A percentile compares a stretch with the other conserved stretches of the same genome.
These are phyloP conservation scores for Coenonympha glycerion DNA, from an alignment of 2,888 invertebrate species.

Conservation along the genomic window DNA sequence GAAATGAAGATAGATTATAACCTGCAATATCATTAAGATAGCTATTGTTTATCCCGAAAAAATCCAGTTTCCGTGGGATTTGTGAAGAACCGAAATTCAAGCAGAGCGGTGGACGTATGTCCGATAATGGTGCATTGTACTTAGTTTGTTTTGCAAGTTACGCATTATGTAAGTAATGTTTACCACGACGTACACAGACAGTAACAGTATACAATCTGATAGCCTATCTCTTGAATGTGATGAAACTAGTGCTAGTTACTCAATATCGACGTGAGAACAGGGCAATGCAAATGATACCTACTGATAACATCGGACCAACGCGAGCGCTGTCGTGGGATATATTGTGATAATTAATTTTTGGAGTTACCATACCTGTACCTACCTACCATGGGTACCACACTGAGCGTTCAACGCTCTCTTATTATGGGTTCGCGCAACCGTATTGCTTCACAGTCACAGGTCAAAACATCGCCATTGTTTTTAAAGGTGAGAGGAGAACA, in stretches of 20 bases:
- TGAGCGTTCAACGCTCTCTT: neutral
- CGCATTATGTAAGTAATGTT: too few relatives aligned
- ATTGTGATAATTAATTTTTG: constrained; percentile 4
- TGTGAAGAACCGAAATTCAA: too few relatives aligned
- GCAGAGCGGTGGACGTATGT: too few relatives aligned
- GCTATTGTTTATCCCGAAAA: too few relatives aligned
- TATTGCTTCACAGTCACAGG: constrained; percentile 1
- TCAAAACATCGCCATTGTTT: constrained; percentile 5
- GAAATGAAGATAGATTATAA: too few relatives aligned
- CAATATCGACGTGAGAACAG: constrained; percentile 13
- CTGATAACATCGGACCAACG: neutral
- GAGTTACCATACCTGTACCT: too few relatives aligned
- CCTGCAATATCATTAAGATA: too few relatives aligned
- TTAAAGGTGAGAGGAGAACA: constrained; percentile 1
- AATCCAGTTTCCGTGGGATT: too few relatives aligned
- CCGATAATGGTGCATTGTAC: too few relatives aligned
- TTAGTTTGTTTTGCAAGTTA: too few relatives aligned
- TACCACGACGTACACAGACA: too few relatives aligned
- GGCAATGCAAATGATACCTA: neutral
- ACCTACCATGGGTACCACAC: too few relatives aligned
- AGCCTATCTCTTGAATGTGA: neutral
- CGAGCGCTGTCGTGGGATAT: constrained; percentile 3
- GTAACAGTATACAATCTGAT: neutral
- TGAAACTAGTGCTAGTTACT: constrained; percentile 11
- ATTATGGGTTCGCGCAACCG: neutral